Conservation (phyloP, 2,888 invertebrate species). For the Nomada goodeniana region DNA sequence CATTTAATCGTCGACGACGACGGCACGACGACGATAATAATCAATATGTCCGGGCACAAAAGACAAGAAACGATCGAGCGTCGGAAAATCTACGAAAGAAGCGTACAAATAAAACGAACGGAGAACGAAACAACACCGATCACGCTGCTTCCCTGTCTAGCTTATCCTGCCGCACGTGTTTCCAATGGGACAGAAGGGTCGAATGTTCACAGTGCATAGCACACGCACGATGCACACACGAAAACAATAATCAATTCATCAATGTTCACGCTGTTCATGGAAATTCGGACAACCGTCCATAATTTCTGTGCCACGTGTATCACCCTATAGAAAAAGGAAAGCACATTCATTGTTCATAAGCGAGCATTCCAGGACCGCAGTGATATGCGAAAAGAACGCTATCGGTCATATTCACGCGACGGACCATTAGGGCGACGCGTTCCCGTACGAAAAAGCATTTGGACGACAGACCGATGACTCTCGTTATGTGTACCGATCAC, state of each 20-base stretch:
- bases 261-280: background rate
- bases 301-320: slow-evolving; percentile 20
- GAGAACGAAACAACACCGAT: background rate
- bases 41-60: background rate
- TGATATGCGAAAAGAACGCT: slow-evolving; percentile 20
- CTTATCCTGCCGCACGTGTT: background rate
- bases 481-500: too few relatives aligned
- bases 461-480: slow-evolving; percentile 40
- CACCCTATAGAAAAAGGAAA: background rate
- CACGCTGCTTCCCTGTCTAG: background rate
- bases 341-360: slow-evolving; percentile 42
- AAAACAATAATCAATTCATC: background rate
- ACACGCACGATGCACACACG: background rate
- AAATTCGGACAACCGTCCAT: background rate
- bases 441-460: slow-evolving; percentile 57
- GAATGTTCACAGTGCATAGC: background rate
- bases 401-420: slow-evolving; percentile 1
- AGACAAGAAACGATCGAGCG: background rate
- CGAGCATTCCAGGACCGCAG: slow-evolving; percentile 62
- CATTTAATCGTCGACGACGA: background rate
- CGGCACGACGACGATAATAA: too few relatives aligned
- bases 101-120: background rate
- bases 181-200: background rate
- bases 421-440: slow-evolving; percentile 27
- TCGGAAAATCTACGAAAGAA: background rate